Percentiles rank a stretch among this genome's conserved stretches.
These are phyloP conservation scores for Himalopsyche japonica DNA, from an alignment of 2,888 invertebrate species.

Conservation along the genomic window DNA sequence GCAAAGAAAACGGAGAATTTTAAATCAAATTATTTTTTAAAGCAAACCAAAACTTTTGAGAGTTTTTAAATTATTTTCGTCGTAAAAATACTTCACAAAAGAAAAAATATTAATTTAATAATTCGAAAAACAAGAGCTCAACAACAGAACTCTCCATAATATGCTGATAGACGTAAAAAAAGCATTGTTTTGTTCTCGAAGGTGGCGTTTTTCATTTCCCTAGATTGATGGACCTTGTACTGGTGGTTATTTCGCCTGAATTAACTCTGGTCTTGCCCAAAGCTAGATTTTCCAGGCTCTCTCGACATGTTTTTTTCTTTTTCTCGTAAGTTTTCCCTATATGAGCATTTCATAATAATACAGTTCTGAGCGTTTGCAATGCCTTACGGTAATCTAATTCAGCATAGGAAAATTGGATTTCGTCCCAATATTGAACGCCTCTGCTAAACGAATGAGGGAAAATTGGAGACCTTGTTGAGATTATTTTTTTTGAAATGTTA, in stretches of 20 bases:
- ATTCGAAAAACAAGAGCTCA: neutral
- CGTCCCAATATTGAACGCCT: slow-evolving; percentile 28
- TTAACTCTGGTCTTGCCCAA: slow-evolving; percentile 17
- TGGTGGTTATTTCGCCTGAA: slow-evolving; percentile 25
- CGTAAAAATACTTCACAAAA: neutral
- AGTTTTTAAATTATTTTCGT: neutral
- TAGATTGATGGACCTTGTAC: neutral
- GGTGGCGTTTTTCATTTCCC: slow-evolving; percentile 10
- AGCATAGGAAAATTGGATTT: slow-evolving; percentile 32
- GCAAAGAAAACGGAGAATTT: neutral
- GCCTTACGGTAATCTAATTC: slow-evolving; percentile 21
- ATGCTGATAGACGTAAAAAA: neutral
- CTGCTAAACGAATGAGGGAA: slow-evolving; percentile 29
- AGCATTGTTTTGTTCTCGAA: neutral
- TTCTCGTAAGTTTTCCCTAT: neutral
- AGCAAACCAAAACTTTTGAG: neutral
- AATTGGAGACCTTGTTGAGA: neutral
- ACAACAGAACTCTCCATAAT: neutral
- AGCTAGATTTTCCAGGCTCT: neutral
- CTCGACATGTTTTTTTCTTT: neutral
- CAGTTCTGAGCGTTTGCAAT: neutral
- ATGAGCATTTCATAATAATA: neutral
- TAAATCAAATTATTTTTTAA: neutral
- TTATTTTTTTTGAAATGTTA: neutral
- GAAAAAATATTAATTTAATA: neutral